Evolutionary conservation across 1,140 invertebrate species (phyloP), one percentile per base, ranked within the genome.

Genomic region (Linepithema humile): DNA sequence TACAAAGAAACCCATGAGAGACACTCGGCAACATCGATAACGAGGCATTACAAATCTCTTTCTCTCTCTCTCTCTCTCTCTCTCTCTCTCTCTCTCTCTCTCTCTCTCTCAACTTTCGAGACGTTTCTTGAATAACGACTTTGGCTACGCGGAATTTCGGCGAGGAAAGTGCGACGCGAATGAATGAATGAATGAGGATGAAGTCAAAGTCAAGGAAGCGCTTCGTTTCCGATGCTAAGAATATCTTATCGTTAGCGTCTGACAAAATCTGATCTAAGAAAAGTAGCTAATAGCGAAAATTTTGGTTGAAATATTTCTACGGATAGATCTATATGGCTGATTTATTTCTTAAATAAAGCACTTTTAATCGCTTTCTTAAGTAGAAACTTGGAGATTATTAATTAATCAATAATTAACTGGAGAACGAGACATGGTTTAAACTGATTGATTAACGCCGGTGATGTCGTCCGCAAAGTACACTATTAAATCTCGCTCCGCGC

Each of bases 401-500:
- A 74, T 62, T 59, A 75, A 48, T 59, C 29, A 73, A 60, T 73
- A 10, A 26, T 35, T 20, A 26, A 20, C 0, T 17, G 12, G 12
- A 45, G 26, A 26, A 57, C 12, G 40, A 9, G 26, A 6, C 32
- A 23, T 69, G 29, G 48, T 40, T 67, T 12, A 35, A 12, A 40
- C 23, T 15, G 45, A 17, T 38, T 67, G 62, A 3, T 53, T 78
- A 69, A n/a, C 23, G 15, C 43, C 59, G 9, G 4, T 10, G 48
- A 55, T 40, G 64, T 69, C 64, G n/a, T 43, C 35, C 62, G n/a
- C 64, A 80, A 80, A 70, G 64, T 26, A 40, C 62, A 10, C 23
- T 35, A 80, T 67, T 80, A 40, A 70, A 80, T 80, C 64, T 53
- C 23, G 3, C 75, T 69, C 32, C 75, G 64, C 64, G 75, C 64